phyloP scores from a whole-genome alignment of 2,888 invertebrate species.

The Arge pagana region DNA sequence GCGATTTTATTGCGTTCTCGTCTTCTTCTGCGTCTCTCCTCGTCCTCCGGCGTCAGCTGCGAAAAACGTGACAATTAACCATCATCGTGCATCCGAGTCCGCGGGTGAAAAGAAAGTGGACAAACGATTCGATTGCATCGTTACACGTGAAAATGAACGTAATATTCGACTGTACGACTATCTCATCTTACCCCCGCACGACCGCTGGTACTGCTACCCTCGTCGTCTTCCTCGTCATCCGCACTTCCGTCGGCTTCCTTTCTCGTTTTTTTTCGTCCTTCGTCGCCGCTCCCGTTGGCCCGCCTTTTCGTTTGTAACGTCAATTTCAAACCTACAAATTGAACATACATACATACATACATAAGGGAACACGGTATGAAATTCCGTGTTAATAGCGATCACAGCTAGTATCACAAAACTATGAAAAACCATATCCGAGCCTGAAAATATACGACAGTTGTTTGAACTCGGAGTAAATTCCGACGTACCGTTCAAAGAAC shows the following conservation, averaged over 20 bases:
- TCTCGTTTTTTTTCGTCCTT: constrained; percentile 47
- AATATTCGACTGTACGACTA: constrained; percentile 14
- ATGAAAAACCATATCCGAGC: no score
- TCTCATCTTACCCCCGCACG: constrained; percentile 61
- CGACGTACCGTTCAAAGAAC: no score
- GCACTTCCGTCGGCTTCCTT: constrained; percentile 57
- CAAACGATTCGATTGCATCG: background rate
- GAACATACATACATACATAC: no score
- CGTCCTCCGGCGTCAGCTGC: constrained; percentile 88
- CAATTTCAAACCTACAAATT: constrained; percentile 75
- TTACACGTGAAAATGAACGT: background rate
- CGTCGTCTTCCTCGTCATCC: constrained; percentile 63
- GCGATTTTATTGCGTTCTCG: constrained; percentile 93
- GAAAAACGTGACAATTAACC: background rate
- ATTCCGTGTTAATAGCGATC: no score
- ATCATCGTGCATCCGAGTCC: no score
- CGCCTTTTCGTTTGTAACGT: constrained; percentile 85
- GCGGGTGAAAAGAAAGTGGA: background rate
- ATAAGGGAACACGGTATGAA: no score
- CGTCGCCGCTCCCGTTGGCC: constrained; percentile 47
- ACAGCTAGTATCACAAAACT: no score
- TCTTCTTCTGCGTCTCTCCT: constrained; percentile 81
- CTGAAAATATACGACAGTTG: no score
- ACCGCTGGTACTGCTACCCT: constrained; percentile 61
- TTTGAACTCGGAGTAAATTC: no score